These are phyloP conservation scores for Protophormia terraenovae DNA, from an alignment of 2,888 invertebrate species.

Conservation along the genomic window DNA sequence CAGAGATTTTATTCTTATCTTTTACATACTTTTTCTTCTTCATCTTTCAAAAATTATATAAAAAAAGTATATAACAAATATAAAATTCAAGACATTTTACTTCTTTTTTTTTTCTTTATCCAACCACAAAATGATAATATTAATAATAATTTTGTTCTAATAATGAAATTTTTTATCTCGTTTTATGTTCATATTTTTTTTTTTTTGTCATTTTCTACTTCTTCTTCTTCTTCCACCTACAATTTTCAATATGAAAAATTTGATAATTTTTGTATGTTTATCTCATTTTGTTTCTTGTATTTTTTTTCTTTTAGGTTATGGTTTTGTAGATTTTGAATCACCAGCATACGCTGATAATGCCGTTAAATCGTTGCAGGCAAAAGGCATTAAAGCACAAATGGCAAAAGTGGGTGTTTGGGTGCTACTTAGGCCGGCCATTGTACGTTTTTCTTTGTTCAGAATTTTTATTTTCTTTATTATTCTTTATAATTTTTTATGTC, in stretches of 20 bases:
- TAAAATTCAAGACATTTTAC: background rate
- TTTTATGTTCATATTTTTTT: constrained; percentile 6
- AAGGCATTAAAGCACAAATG: constrained; percentile 99
- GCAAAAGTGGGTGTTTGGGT: constrained; percentile 99
- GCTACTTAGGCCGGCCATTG: constrained; percentile 98
- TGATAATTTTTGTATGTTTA: constrained; percentile 10
- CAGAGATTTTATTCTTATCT: constrained; percentile 73
- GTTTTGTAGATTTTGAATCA: constrained; percentile 99
- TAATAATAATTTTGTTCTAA: constrained; percentile 42
- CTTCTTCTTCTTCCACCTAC: too few species aligned
- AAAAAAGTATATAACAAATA: too few species aligned
- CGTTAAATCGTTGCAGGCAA: constrained; percentile 97
- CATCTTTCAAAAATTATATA: background rate
- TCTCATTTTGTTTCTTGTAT: constrained; percentile 35
- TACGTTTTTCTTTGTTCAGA: constrained; percentile 87
- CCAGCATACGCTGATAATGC: constrained; percentile 97
- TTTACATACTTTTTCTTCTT: background rate
- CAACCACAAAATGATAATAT: constrained; percentile 41
- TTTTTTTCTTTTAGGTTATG: constrained; percentile 90
- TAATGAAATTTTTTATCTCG: constrained; percentile 37
- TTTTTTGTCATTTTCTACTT: constrained; percentile 4
- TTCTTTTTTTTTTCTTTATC: constrained; percentile 7
- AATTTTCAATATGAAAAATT: constrained; percentile 27
- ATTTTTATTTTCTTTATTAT: constrained; percentile 45
- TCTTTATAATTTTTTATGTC: constrained; percentile 26